Conservation (phyloP, 2,888 invertebrate species). For the Sturmia bella region DNA sequence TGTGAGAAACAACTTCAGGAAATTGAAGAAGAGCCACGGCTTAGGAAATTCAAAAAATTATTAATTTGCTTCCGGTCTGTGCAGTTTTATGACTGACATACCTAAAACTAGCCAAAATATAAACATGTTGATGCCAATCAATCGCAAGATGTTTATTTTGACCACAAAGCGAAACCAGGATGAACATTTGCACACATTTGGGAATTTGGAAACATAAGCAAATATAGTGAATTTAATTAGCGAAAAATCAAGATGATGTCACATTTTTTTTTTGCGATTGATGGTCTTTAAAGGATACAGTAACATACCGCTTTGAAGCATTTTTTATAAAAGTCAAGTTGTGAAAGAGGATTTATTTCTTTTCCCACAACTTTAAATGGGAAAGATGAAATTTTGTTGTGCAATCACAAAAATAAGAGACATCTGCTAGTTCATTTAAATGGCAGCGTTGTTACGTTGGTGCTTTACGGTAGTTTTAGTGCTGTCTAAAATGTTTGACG, state of each 20-base stretch:
- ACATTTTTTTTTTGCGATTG: not conserved
- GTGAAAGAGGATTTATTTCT: not conserved
- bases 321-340: not conserved
- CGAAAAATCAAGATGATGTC: not conserved
- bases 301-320: too few species aligned
- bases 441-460: too few species aligned
- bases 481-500: too few species aligned
- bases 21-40: conserved; percentile 46
- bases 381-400: too few species aligned
- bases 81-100: conserved; percentile 6
- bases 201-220: conserved; percentile 4
- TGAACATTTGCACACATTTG: conserved; percentile 26
- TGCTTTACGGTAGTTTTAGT: too few species aligned
- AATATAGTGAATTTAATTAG: conserved; percentile 21
- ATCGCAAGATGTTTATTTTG: conserved; percentile 19
- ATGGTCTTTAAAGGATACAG: not conserved
- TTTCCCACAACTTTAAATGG: too few species aligned
- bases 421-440: too few species aligned
- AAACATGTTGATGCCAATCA: conserved; percentile 31
- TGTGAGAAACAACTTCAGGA: conserved; percentile 66
- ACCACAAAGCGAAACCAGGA: conserved; percentile 17
- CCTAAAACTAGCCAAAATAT: not conserved
- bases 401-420: not conserved
- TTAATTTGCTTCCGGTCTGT: conserved; percentile 44
- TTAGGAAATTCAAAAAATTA: conserved; percentile 44